A percentile compares a stretch with the other conserved stretches of the same genome.
phyloP scores from a whole-genome alignment of 2,113 vertebrate species.

The Meles meles region DNA sequence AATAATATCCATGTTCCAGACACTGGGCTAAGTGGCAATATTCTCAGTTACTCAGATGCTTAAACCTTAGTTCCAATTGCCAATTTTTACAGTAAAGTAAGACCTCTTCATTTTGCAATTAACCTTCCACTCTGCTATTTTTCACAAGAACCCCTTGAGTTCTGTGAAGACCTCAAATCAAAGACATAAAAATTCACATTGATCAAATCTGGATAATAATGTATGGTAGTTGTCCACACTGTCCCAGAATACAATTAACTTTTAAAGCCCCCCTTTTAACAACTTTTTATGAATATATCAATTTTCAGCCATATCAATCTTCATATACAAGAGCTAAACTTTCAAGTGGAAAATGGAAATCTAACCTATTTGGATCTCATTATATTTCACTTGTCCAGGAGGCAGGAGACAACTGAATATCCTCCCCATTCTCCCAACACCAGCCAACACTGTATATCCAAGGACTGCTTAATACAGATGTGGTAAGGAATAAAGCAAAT shows the following conservation, averaged over 20 bases:
- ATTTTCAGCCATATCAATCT: background rate
- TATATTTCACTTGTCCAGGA: background rate
- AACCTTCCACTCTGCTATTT: background rate
- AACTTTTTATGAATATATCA: background rate
- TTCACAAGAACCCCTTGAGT: constrained; percentile 5
- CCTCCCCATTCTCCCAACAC: background rate
- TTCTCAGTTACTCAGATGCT: background rate
- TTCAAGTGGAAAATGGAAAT: background rate
- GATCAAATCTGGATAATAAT: constrained; percentile 25
- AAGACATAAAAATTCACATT: constrained; percentile 12
- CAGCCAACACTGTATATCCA: background rate
- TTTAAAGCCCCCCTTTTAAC: background rate
- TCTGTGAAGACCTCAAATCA: constrained; percentile 19
- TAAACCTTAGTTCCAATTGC: background rate
- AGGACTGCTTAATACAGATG: background rate
- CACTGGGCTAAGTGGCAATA: background rate
- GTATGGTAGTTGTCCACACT: background rate
- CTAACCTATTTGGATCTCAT: background rate
- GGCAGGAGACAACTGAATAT: background rate
- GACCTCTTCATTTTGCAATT: constrained; percentile 46
- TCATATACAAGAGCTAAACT: background rate
- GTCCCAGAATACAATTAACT: background rate
- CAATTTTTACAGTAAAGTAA: constrained; percentile 28
- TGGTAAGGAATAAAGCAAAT: background rate
- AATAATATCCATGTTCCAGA: background rate